Percentiles rank a stretch among this genome's conserved stretches.
phyloP scores from a whole-genome alignment of 2,113 vertebrate species.

The Irena cyanogastra region DNA sequence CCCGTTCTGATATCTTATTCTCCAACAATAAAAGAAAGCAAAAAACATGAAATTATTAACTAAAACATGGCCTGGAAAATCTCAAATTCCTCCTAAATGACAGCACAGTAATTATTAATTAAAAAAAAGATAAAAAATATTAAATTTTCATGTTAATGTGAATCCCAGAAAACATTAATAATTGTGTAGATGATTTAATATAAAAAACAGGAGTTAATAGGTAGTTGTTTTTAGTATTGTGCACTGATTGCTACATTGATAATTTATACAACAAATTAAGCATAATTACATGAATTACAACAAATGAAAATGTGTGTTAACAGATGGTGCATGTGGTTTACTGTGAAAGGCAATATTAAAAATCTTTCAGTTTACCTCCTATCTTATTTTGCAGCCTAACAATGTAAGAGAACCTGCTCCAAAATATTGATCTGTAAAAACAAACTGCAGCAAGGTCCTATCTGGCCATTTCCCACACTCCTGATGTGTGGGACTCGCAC shows the following conservation, averaged over 20 bases:
- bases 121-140: neutral
- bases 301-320: neutral
- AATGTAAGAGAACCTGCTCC: neutral
- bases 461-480: neutral
- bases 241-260: neutral
- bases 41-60: neutral
- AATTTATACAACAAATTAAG: neutral
- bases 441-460: neutral
- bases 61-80: neutral
- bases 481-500: too few species aligned
- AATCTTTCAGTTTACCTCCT: neutral
- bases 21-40: neutral
- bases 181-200: neutral
- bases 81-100: neutral
- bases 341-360: neutral
- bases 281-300: neutral
- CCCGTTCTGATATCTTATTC: neutral
- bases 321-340: accelerated
- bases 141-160: neutral
- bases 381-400: neutral
- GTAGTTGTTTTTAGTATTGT: neutral
- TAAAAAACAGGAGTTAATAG: neutral
- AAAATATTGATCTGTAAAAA: neutral
- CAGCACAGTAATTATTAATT: neutral
- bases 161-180: neutral